Percentiles rank a stretch among this genome's conserved stretches.
phyloP scores from a whole-genome alignment of 1,140 invertebrate species.

The Leptestheria dahalacensis region DNA sequence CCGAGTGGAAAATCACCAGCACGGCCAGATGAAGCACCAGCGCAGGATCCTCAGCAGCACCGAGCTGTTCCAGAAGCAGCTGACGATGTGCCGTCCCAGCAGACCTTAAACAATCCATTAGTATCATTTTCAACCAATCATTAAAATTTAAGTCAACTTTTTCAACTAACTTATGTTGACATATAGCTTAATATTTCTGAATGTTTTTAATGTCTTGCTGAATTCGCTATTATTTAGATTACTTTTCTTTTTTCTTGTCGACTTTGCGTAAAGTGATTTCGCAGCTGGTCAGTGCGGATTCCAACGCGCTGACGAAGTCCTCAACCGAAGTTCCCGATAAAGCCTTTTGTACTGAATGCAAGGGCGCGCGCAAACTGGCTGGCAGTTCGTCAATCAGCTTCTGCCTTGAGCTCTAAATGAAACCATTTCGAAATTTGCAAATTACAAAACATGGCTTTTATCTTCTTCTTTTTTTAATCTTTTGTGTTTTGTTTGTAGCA shows the following conservation, averaged over 20 bases:
- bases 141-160: no score
- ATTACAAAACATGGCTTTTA: not conserved
- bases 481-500: no score
- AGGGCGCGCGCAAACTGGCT: constrained; percentile 41
- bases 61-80: constrained; percentile 60
- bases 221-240: constrained; percentile 19
- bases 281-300: constrained; percentile 45
- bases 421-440: not conserved
- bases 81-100: constrained; percentile 61
- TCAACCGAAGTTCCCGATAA: constrained; percentile 23
- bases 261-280: constrained; percentile 71
- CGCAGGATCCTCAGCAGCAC: constrained; percentile 48
- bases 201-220: no score
- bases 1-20: constrained; percentile 62
- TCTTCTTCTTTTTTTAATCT: no score
- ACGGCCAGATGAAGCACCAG: constrained; percentile 64
- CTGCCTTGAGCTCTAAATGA: constrained; percentile 29
- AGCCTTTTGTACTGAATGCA: constrained; percentile 28
- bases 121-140: no score
- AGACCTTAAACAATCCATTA: constrained; percentile 27
- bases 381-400: constrained; percentile 36
- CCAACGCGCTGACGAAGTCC: constrained; percentile 56
- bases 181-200: no score
- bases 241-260: constrained; percentile 73
- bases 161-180: no score